phyloP scores from a whole-genome alignment of 2,888 invertebrate genomes.

The Reticulitermes lucifugus region DNA sequence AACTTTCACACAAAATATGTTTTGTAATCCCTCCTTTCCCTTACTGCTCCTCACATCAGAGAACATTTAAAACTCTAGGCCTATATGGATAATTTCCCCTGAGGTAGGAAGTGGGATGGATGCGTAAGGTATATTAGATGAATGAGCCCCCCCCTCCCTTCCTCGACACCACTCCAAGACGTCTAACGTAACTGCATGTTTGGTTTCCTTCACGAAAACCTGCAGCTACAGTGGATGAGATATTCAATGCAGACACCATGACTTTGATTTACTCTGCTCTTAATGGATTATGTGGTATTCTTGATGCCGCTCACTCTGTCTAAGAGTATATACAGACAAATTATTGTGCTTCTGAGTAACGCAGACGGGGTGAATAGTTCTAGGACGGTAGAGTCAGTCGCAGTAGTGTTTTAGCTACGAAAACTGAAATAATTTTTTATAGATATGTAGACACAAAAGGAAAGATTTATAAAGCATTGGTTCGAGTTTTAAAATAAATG shows the following conservation, averaged over 20 bases:
- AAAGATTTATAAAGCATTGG: too few species aligned
- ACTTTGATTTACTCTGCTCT: constrained; percentile 9
- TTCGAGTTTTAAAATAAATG: too few species aligned
- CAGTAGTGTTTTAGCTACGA: too few species aligned
- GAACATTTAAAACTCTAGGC: background rate
- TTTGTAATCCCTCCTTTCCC: background rate
- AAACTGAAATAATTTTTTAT: too few species aligned
- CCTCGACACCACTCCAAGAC: background rate
- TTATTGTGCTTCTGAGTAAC: background rate
- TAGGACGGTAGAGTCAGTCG: background rate
- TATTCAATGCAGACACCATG: background rate
- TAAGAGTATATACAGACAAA: background rate
- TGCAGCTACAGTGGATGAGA: background rate
- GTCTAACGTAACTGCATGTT: background rate
- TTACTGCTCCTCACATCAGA: constrained; percentile 3
- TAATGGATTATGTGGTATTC: background rate
- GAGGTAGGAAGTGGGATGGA: background rate
- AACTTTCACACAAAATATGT: constrained; percentile 27
- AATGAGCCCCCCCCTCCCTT: background rate
- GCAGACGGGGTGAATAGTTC: background rate
- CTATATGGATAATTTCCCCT: constrained; percentile 16
- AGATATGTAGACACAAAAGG: too few species aligned
- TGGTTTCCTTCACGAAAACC: background rate
- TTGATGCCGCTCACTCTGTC: background rate
- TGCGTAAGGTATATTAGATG: background rate